Conservation (phyloP, 2,888 invertebrate genomes). For the Acrobasis consociella region DNA sequence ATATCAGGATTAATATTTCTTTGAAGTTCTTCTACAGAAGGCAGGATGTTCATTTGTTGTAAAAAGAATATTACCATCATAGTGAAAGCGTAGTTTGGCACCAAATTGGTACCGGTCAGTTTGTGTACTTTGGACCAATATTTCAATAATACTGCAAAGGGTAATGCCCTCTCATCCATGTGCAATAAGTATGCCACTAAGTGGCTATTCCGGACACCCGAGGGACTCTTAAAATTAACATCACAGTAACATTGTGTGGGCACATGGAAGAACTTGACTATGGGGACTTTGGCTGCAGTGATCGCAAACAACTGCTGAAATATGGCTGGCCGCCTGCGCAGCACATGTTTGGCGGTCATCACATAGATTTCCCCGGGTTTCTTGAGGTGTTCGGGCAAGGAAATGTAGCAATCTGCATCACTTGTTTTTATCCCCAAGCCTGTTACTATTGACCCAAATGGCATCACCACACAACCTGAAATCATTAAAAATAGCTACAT, state of each 20-base stretch:
- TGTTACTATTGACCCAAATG: slow-evolving; percentile 89
- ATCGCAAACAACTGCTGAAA: slow-evolving; percentile 84
- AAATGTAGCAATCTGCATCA: slow-evolving; percentile 88
- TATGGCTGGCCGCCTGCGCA: slow-evolving; percentile 52
- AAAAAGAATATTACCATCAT: slow-evolving; percentile 87
- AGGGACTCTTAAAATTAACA: slow-evolving; percentile 86
- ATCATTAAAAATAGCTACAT: slow-evolving; percentile 27
- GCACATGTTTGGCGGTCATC: slow-evolving; percentile 52
- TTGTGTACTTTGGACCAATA: slow-evolving; percentile 87
- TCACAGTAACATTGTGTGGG: slow-evolving; percentile 85
- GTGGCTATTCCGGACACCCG: slow-evolving; percentile 86
- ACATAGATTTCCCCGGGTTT: slow-evolving; percentile 35
- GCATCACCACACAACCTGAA: slow-evolving; percentile 63
- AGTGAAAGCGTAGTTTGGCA: slow-evolving; percentile 87
- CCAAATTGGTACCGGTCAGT: slow-evolving; percentile 78
- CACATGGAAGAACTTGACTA: slow-evolving; percentile 87
- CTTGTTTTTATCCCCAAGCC: slow-evolving; percentile 86
- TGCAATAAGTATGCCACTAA: slow-evolving; percentile 83
- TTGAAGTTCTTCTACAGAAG: slow-evolving; percentile 79
- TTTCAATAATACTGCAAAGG: slow-evolving; percentile 86
- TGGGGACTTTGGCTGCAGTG: slow-evolving; percentile 87
- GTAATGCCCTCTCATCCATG: slow-evolving; percentile 80
- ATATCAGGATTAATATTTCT: slow-evolving; percentile 39
- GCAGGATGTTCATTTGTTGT: slow-evolving; percentile 83
- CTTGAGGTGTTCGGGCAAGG: slow-evolving; percentile 51